Conservation (phyloP, 92 coral and sea anemone species). For the Montipora capitata region DNA sequence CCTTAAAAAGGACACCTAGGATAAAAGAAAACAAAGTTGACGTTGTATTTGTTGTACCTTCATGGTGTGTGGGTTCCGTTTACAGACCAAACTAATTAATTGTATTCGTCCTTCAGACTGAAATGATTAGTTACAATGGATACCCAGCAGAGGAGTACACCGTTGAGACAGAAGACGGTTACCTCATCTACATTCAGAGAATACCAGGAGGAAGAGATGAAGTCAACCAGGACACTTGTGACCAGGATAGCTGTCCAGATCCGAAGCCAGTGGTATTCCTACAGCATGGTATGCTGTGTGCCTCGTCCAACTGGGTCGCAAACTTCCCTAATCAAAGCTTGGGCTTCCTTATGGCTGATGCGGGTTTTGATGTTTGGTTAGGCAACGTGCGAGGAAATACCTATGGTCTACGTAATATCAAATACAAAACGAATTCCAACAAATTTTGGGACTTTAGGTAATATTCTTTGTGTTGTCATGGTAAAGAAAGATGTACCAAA, state of each 20-base stretch:
- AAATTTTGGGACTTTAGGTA: constrained; percentile 95
- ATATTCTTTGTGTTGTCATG: no score
- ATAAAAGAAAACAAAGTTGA: no score
- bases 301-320: constrained; percentile 82
- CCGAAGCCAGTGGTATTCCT: constrained; percentile 82
- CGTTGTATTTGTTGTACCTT: no score
- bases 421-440: constrained; percentile 76
- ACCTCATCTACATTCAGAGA: constrained; percentile 82
- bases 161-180: constrained; percentile 90
- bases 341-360: constrained; percentile 87
- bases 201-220: constrained; percentile 82
- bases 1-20: no score
- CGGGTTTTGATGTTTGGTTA: constrained; percentile 94
- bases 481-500: background rate
- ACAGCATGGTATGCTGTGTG: constrained; percentile 86
- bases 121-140: constrained; percentile 87
- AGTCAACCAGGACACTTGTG: constrained; percentile 25
- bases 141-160: constrained; percentile 90
- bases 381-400: constrained; percentile 94
- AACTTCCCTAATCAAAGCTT: constrained; percentile 86
- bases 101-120: constrained; percentile 60
- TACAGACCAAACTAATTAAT: background rate
- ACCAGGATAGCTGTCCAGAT: constrained; percentile 9
- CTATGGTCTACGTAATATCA: constrained; percentile 77
- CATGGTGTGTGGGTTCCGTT: no score